phyloP scores from a whole-genome alignment of 2,797 vertebrate species.

The Acanthurus tractus region DNA sequence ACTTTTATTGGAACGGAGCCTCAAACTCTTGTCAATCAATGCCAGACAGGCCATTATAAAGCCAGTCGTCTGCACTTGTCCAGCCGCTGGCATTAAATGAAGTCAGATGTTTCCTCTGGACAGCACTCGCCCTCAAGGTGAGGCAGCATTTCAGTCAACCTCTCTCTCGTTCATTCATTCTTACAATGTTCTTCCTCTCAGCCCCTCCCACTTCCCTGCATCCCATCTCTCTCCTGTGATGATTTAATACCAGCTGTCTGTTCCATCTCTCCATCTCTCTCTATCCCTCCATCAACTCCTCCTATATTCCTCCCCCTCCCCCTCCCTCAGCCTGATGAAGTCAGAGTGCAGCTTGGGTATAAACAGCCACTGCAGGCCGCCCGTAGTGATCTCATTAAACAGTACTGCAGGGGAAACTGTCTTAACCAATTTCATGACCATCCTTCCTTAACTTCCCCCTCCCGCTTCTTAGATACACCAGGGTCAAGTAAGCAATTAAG shows the following conservation, averaged over 20 bases:
- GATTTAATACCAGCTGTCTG: constrained; percentile 70
- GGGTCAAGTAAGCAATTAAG: constrained; percentile 84
- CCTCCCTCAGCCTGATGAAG: constrained; percentile 65
- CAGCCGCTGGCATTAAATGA: constrained; percentile 51
- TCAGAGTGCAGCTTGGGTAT: constrained; percentile 70
- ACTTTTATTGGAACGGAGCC: constrained; percentile 59
- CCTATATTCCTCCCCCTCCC: constrained; percentile 14
- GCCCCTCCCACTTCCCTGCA: constrained; percentile 46
- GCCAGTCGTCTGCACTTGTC: constrained; percentile 61
- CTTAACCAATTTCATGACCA: constrained; percentile 79
- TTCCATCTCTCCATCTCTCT: constrained; percentile 14
- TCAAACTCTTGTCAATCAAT: constrained; percentile 72
- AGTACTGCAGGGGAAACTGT: constrained; percentile 79
- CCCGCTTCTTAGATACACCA: constrained; percentile 55
- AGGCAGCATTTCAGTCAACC: constrained; percentile 54
- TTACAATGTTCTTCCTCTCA: constrained; percentile 26
- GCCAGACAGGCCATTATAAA: constrained; percentile 68
- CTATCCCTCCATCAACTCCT: constrained; percentile 11
- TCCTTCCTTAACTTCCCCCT: constrained; percentile 57
- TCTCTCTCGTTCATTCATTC: constrained; percentile 57
- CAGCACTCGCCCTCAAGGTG: constrained; percentile 64
- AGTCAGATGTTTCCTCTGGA: constrained; percentile 62
- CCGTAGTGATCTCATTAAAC: constrained; percentile 81
- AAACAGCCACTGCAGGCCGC: constrained; percentile 74
- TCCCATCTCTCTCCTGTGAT: constrained; percentile 59